Evolutionary conservation across 2,888 invertebrate species (phyloP), one percentile per base, ranked within the genome.

Genomic region (Ctena decussata): DNA sequence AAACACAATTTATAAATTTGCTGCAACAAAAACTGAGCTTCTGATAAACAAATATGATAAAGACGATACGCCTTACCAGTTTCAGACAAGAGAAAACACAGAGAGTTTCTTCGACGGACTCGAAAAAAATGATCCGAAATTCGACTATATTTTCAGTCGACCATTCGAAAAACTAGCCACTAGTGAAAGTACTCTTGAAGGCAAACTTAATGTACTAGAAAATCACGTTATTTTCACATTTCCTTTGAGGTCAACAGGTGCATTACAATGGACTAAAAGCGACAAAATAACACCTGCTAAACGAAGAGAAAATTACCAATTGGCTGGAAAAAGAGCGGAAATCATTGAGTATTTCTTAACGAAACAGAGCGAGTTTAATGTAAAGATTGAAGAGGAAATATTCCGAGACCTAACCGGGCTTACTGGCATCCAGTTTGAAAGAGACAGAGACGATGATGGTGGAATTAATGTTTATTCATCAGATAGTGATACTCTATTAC

Each of bases 221-320:
- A 60, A 60, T 6, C 27, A 60, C 18, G 41, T 82, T 3, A 57
- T 78, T 15, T 27, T 78, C 11, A 82, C 82, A 18, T 78, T 84
- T 5, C 82, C 87, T 0, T 32, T 85, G 41, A 21, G 87, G 35
- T 72, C 77, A 24, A 76, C 80, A 30, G 84, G 85, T 15, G 24
- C 87, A 11, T 57, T 80, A 1, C 82, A 87, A 41, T 87, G 87
- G 87, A 79, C 74, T 21, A 44, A 71, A 70, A 84, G 84, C 41
- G 18, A 70, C n/a, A 27, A 35, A 0, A 44, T 81, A 1, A 39
- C 0, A 0, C 32, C 32, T 2, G n/a, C 1, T 27, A 35, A 46
- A 18, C 12, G 27, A 15, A n/a, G 11, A 46, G 21, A 39, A 3
- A 71, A 71, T 32, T 74, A 83, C 24, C 21, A 39, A n/a, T 41